These are phyloP conservation scores for Protosalanx chinensis DNA, from an alignment of 2,797 vertebrate species.

Conservation along the genomic window DNA sequence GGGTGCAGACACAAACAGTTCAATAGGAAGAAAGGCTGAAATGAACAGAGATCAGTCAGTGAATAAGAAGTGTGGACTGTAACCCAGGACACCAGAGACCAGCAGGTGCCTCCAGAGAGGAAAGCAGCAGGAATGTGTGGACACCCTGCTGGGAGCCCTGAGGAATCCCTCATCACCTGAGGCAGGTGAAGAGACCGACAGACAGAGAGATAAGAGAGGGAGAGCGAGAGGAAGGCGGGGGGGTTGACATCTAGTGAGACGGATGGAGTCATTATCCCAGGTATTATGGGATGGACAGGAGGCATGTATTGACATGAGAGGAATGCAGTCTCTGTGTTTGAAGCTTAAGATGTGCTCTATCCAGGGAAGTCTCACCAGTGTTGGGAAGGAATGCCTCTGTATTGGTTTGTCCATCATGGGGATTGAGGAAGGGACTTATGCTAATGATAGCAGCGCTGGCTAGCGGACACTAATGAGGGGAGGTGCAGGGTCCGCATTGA, in stretches of 20 bases:
- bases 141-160: not conserved
- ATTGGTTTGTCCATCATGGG: constrained; percentile 38
- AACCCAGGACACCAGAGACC: not conserved
- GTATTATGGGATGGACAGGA: constrained; percentile 23
- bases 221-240: not conserved
- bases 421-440: constrained; percentile 47
- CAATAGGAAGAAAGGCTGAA: not conserved
- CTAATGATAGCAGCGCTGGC: constrained; percentile 49
- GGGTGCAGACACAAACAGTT: not conserved
- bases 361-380: constrained; percentile 24
- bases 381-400: constrained; percentile 13
- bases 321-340: constrained; percentile 21
- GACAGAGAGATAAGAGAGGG: not conserved
- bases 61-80: not conserved
- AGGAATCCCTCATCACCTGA: not conserved
- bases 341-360: constrained; percentile 30
- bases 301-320: constrained; percentile 37
- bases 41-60: not conserved
- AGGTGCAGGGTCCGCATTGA: constrained; percentile 39
- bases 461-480: constrained; percentile 50
- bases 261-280: not conserved
- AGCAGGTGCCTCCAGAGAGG: not conserved
- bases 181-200: not conserved
- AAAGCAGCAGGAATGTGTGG: not conserved
- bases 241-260: not conserved